Conservation (phyloP, 2,797 vertebrate species). For the Diglossa cyanea region DNA sequence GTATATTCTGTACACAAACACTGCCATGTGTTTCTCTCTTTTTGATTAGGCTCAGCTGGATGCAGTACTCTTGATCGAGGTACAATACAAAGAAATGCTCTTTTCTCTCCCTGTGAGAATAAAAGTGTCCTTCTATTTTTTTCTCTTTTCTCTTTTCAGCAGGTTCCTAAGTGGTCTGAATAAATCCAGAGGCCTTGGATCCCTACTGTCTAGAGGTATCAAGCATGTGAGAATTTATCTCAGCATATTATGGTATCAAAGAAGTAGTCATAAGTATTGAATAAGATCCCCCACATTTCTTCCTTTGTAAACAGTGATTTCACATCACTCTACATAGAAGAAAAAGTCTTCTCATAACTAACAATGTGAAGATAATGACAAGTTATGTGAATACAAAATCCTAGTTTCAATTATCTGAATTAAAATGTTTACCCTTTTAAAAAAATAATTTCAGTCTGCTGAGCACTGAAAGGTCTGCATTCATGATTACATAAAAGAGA, state of each 20-base stretch:
- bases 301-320: not conserved
- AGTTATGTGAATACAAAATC: not conserved
- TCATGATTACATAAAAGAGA: not conserved
- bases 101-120: constrained; percentile 5
- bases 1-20: not conserved
- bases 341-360: not conserved
- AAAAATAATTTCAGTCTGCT: not conserved
- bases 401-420: not conserved
- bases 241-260: not conserved
- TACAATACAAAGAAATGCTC: not conserved
- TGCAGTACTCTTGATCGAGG: not conserved
- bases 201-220: not conserved
- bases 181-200: not conserved
- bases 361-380: not conserved
- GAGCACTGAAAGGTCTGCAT: not conserved
- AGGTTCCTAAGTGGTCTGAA: not conserved
- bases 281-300: not conserved
- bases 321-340: not conserved
- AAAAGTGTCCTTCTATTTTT: not conserved
- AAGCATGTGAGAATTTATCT: not conserved
- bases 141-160: not conserved
- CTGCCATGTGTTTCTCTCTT: not conserved
- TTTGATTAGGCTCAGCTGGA: constrained; percentile 58
- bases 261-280: not conserved
- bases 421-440: not conserved